Evolutionary conservation across 2,113 vertebrate genomes (phyloP), one percentile per base, ranked within the genome.

Genomic region (Pangasianodon gigas): DNA sequence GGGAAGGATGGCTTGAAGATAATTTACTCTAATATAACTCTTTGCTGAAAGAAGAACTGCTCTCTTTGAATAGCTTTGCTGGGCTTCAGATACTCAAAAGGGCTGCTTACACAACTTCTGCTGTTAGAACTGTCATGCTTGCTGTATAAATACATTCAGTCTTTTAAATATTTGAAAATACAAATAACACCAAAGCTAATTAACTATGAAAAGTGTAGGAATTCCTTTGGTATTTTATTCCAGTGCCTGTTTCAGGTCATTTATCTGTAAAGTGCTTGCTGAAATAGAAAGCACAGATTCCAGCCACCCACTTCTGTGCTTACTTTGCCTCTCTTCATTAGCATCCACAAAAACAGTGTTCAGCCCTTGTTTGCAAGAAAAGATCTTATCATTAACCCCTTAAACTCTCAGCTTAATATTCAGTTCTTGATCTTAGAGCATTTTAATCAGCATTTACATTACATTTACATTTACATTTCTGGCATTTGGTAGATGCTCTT

Each of bases 231-330:
- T 62, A 19, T 62, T 44, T 62, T 44, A 62, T 84, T 62, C 11
- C 37, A 44, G 56, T 83, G 52, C 81, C 24, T 83, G 52, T 37
- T 83, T 58, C 80, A 41, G 19, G 54, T 58, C 56, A 84, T 84
- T 62, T 26, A 62, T 62, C 54, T 84, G 32, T 41, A 26, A 84
- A 84, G 37, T 60, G 56, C 54, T 84, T 44, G 37, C 9, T 44
- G 46, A 84, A 84, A 84, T 46, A 84, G 56, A 62, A 60, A 84
- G 56, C 56, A 60, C 56, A 62, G 56, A 62, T 84, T 84, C 41
- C 37, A 84, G 11, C 58, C 56, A 62, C 56, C 82, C 82, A 84
- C 82, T 84, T 62, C 41, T 84, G 82, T 84, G 14, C 37, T 83
- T 37, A 37, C 52, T 84, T 62, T 41, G 32, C 18, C 10, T 83